These are phyloP conservation scores for Pedicia rivosa DNA, from an alignment of 2,888 invertebrate species.

Conservation along the genomic window DNA sequence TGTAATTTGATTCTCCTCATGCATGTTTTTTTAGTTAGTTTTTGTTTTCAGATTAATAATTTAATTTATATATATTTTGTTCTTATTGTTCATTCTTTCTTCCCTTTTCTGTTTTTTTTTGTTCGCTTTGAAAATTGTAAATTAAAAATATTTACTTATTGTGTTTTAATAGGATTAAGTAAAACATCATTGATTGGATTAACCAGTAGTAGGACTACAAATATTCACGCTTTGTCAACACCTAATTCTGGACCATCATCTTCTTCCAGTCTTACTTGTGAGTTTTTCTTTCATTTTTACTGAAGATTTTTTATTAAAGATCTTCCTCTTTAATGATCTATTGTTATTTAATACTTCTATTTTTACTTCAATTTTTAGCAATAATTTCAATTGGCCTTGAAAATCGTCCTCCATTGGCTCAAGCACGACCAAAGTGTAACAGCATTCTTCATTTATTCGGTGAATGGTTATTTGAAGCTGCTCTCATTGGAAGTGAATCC, in stretches of 20 bases:
- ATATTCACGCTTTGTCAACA: conserved; percentile 45
- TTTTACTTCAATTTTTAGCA: conserved; percentile 41
- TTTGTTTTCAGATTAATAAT: too few relatives aligned
- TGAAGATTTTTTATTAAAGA: conserved; percentile 12
- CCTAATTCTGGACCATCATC: conserved; percentile 57
- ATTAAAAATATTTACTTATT: too few relatives aligned
- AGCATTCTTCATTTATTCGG: conserved; percentile 91
- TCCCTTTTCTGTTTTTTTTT: conserved; percentile 4
- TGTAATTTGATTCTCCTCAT: too few relatives aligned
- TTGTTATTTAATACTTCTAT: conserved; percentile 4
- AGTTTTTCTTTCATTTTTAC: conserved; percentile 24
- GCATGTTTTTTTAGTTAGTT: too few relatives aligned
- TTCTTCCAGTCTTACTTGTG: conserved; percentile 48
- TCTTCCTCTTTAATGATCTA: not conserved
- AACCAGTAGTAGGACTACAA: conserved; percentile 54
- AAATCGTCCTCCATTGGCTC: conserved; percentile 49
- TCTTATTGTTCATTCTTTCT: too few relatives aligned
- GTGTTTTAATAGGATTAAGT: conserved; percentile 49
- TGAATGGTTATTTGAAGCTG: conserved; percentile 92
- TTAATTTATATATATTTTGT: too few relatives aligned
- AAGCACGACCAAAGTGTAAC: conserved; percentile 78
- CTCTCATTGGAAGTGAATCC: conserved; percentile 68
- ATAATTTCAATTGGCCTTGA: conserved; percentile 41
- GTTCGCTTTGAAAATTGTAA: too few relatives aligned
- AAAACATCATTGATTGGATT: conserved; percentile 66